Conservation (phyloP, 2,797 vertebrate species). For the Syngnathus acus region DNA sequence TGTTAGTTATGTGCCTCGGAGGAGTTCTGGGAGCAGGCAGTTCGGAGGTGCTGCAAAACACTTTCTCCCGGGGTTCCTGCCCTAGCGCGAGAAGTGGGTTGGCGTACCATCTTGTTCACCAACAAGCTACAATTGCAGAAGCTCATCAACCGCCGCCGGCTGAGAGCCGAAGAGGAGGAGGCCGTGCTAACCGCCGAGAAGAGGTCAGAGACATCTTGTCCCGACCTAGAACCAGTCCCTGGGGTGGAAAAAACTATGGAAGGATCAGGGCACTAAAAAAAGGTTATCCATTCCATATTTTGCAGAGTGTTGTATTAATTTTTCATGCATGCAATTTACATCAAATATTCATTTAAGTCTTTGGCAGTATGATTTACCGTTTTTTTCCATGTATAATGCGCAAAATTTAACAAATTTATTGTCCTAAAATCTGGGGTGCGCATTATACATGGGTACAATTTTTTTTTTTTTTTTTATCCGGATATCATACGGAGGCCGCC, state of each 20-base stretch:
- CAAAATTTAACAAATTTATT: too few species aligned
- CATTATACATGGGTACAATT: too few species aligned
- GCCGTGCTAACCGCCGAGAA: conserved; percentile 4
- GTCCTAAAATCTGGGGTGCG: too few species aligned
- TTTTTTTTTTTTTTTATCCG: too few species aligned
- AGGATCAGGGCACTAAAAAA: not conserved
- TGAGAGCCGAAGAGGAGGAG: conserved; percentile 15
- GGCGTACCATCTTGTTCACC: conserved; percentile 78
- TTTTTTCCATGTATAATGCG: too few species aligned
- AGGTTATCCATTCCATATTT: not conserved
- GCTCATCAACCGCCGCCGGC: conserved; percentile 64
- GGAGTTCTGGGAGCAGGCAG: conserved; percentile 72
- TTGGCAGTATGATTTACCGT: not conserved
- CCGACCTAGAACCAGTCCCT: not conserved
- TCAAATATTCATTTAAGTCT: not conserved
- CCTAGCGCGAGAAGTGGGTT: conserved; percentile 70
- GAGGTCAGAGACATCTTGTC: conserved; percentile 7
- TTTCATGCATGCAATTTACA: not conserved
- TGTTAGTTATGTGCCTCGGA: conserved; percentile 71
- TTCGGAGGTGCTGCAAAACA: conserved; percentile 52
- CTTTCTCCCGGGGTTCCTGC: conserved; percentile 67
- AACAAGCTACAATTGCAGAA: conserved; percentile 77
- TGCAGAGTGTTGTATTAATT: not conserved
- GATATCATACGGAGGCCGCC: too few species aligned
- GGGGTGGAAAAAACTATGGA: not conserved